Conservation (phyloP, 1,140 invertebrate genomes). For the Drosophila nasuta region DNA sequence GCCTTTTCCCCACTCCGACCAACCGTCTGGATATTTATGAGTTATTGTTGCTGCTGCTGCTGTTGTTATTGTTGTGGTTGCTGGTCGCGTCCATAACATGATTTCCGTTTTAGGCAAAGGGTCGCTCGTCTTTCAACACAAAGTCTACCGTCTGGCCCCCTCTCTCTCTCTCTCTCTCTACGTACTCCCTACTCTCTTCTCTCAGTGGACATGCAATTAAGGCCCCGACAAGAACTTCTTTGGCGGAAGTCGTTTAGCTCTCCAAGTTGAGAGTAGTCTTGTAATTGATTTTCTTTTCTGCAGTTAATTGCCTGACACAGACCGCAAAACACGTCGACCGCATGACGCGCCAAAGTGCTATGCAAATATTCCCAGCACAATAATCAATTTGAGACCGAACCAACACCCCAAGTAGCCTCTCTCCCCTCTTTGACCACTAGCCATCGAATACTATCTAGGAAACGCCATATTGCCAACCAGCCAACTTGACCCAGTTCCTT, state of each 20-base stretch:
- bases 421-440: slow-evolving; percentile 19
- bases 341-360: slow-evolving; percentile 72
- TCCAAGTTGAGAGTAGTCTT: slow-evolving; percentile 62
- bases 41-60: slow-evolving; percentile 56
- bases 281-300: slow-evolving; percentile 77
- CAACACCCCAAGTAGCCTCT: not conserved
- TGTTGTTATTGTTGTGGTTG: slow-evolving; percentile 38
- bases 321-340: slow-evolving; percentile 63
- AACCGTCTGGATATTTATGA: slow-evolving; percentile 65
- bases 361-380: slow-evolving; percentile 63
- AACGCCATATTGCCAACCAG: slow-evolving; percentile 43
- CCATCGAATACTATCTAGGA: not conserved
- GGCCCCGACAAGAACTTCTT: slow-evolving; percentile 58
- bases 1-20: not conserved
- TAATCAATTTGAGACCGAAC: slow-evolving; percentile 42
- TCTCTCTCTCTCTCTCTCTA: slow-evolving; percentile 22
- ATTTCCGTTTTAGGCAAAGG: slow-evolving; percentile 78
- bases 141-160: slow-evolving; percentile 1
- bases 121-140: slow-evolving; percentile 36
- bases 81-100: slow-evolving; percentile 70
- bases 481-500: slow-evolving; percentile 55
- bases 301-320: slow-evolving; percentile 65
- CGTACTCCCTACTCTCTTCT: slow-evolving; percentile 26
- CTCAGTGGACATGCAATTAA: slow-evolving; percentile 74
- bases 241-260: slow-evolving; percentile 78